Evolutionary conservation across 2,888 invertebrate species (phyloP), one percentile per base, ranked within the genome.

Genomic region (Lydus trimaculatus): DNA sequence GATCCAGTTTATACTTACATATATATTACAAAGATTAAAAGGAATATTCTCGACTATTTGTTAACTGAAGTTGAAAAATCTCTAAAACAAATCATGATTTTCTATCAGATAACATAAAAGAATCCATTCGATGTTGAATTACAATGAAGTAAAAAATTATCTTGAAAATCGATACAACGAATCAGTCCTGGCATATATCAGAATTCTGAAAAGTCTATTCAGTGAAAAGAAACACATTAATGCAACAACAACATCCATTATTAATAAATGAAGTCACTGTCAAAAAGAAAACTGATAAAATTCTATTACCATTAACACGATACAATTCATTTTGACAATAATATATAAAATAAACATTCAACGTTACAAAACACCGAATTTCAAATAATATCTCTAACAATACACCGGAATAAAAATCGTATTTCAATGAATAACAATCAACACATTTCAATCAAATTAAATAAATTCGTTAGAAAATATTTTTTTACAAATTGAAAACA

Each of bases 261-360:
- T 71, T 69, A 71, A 68, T 71, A 69, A 71, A 71, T 71, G 66
- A 71, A 68, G 61, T 71, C 68, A 68, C 59, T 59, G 64, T 66
- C 62, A 63, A 33, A 66, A 65, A 62, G 64, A 66, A 56, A 15
- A 56, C 28, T 56, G 56, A 56, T 56, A 56, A 56, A 15, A 28
- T 56, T 7, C 15, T n/a, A 56, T 28, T 15, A 15, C 13, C 56
- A 56, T 56, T 15, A 56, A 56, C 28, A 56, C 25, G 56, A 56
- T 56, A 56, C 56, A 25, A n/a, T 56, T 56, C 25, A 28, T 56
- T 28, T 28, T 28, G 28, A 28, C 25, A 25, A 52, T 52, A 52
- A 56, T 28, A 56, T 28, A 28, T 56, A 6, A 56, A 56, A 56
- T 28, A 56, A 56, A 56, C 25, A 56, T 28, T 15, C 25, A 56